Conservation (phyloP, 2,797 vertebrate genomes). For the Linurgus olivaceus region DNA sequence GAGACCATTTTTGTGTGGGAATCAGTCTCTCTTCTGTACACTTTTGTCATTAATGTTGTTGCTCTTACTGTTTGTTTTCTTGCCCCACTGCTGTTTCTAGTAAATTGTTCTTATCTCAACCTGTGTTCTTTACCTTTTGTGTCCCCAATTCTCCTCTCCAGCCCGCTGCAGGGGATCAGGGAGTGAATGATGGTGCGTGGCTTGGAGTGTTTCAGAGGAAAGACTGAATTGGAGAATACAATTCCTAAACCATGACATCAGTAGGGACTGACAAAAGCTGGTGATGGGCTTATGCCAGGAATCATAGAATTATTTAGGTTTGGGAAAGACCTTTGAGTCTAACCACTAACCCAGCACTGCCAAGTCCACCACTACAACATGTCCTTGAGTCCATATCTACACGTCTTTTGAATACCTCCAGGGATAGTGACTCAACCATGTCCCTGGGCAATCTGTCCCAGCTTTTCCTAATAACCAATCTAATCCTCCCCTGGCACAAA, state of each 20-base stretch:
- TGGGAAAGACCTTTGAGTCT: background rate
- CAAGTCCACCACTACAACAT: background rate
- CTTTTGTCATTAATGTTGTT: background rate
- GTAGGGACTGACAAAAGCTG: background rate
- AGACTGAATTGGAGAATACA: background rate
- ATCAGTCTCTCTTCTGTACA: background rate
- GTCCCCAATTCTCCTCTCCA: background rate
- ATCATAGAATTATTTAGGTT: background rate
- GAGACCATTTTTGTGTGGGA: background rate
- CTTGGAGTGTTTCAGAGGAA: background rate
- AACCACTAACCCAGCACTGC: background rate
- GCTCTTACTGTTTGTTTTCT: background rate
- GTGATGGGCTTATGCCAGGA: background rate
- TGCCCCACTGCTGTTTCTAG: background rate
- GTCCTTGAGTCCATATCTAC: background rate
- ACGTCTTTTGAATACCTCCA: background rate
- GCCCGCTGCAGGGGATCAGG: accelerated
- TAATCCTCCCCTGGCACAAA: background rate
- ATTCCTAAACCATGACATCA: background rate
- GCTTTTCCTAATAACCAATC: background rate
- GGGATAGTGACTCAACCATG: too few relatives aligned
- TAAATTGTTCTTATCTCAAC: background rate
- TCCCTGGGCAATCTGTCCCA: background rate
- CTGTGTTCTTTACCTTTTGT: background rate
- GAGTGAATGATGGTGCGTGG: background rate